These are phyloP conservation scores for Anarhynchus alexandrinus DNA, from an alignment of 2,113 vertebrate species.

Conservation along the genomic window DNA sequence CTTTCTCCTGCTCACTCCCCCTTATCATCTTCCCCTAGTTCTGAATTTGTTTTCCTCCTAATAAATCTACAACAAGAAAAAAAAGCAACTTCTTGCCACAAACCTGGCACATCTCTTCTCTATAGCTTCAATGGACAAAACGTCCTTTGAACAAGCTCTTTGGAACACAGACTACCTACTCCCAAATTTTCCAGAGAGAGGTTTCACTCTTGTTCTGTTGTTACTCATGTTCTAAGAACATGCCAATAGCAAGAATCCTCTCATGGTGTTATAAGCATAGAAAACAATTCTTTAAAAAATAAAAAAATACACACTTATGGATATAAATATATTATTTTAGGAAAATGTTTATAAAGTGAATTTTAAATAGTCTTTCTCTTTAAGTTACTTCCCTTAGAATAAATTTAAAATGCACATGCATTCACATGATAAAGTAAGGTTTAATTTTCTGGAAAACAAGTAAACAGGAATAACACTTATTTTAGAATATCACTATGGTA, in stretches of 20 bases:
- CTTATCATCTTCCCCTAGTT: not conserved
- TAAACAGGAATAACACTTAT: not conserved
- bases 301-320: not conserved
- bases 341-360: not conserved
- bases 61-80: not conserved
- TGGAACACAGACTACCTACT: not conserved
- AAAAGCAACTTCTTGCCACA: not conserved
- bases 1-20: not conserved
- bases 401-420: not conserved
- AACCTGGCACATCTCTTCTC: not conserved
- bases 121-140: not conserved
- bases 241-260: not conserved
- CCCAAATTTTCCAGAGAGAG: not conserved
- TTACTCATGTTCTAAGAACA: not conserved
- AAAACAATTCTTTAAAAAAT: not conserved
- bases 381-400: not conserved
- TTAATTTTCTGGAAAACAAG: not conserved
- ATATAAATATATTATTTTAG: not conserved
- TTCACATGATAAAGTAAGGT: not conserved
- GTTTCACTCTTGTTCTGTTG: not conserved
- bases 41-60: not conserved
- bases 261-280: not conserved
- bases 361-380: not conserved
- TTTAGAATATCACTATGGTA: not conserved
- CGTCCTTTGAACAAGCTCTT: not conserved